Evolutionary conservation across 2,888 invertebrate genomes (phyloP).

Genomic region (Drosophila formosana): DNA sequence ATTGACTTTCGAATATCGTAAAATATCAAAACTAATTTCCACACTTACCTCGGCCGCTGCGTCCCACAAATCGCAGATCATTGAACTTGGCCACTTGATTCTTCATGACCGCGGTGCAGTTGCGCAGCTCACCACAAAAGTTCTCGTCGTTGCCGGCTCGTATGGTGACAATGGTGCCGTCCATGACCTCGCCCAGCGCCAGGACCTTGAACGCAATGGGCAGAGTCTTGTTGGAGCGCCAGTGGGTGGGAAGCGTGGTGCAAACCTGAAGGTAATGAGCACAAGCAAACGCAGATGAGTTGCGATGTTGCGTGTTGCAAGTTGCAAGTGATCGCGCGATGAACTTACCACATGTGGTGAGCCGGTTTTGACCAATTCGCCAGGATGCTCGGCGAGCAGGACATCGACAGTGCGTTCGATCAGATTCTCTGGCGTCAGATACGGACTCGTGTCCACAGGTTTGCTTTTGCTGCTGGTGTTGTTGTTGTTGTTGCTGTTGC

Average conservation of each 20-base stretch:
- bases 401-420: slow-evolving; percentile 94
- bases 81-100: slow-evolving; percentile 99
- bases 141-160: slow-evolving; percentile 99
- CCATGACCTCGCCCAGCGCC: slow-evolving; percentile 95
- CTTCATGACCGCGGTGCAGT: slow-evolving; percentile 97
- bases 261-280: slow-evolving; percentile 86
- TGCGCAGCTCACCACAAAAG: slow-evolving; percentile 96
- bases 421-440: slow-evolving; percentile 92
- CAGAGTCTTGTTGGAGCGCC: slow-evolving; percentile 98
- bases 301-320: not conserved
- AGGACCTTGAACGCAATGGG: slow-evolving; percentile 98
- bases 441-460: slow-evolving; percentile 83
- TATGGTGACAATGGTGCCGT: slow-evolving; percentile 97
- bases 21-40: too few species aligned
- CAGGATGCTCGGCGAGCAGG: slow-evolving; percentile 95
- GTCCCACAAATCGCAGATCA: slow-evolving; percentile 97
- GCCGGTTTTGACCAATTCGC: slow-evolving; percentile 97
- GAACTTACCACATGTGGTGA: slow-evolving; percentile 93
- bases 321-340: not conserved
- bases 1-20: too few species aligned
- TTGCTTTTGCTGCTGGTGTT: slow-evolving; percentile 74
- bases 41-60: slow-evolving; percentile 96
- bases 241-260: slow-evolving; percentile 96
- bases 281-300: not conserved
- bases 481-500: slow-evolving; percentile 59